These are phyloP conservation scores for Ichneumoninae sp. DNA, from an alignment of 2,888 invertebrate species.

Conservation along the genomic window DNA sequence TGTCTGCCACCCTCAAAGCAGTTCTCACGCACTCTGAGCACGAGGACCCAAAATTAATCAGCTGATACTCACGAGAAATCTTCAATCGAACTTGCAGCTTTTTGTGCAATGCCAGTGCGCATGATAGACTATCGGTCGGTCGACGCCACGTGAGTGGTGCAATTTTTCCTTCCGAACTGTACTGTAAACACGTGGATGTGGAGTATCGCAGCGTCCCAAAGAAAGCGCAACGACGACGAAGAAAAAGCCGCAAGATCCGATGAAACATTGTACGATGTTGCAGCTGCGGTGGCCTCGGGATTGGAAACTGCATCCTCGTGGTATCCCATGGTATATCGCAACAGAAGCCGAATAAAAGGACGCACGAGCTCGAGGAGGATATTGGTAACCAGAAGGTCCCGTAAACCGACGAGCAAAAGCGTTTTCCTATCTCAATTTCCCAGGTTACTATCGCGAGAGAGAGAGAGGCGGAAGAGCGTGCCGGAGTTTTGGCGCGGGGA, in stretches of 20 bases:
- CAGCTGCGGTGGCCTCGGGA: background rate
- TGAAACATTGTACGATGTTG: conserved; percentile 6
- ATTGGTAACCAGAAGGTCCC: conserved; percentile 29
- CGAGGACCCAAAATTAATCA: background rate
- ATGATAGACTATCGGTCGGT: background rate
- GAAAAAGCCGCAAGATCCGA: conserved; percentile 6
- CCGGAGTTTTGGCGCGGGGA: conserved; percentile 1
- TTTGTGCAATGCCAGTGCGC: background rate
- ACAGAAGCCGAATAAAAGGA: conserved; percentile 18
- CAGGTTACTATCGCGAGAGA: conserved; percentile 46
- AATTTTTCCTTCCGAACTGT: background rate
- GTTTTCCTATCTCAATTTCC: conserved; percentile 55
- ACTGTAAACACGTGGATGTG: background rate
- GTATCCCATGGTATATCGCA: conserved; percentile 17
- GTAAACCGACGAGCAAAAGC: conserved; percentile 35
- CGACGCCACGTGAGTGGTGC: background rate
- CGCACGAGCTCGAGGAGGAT: conserved; percentile 29
- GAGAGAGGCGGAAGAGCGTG: conserved; percentile 6
- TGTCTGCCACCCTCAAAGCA: background rate
- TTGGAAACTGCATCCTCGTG: background rate
- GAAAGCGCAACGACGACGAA: background rate
- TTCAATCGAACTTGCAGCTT: background rate
- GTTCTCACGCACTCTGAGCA: background rate
- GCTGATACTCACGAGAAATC: background rate
- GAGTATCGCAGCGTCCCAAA: background rate